Conservation (phyloP, 2,113 vertebrate genomes). For the Argyrosomus japonicus region DNA sequence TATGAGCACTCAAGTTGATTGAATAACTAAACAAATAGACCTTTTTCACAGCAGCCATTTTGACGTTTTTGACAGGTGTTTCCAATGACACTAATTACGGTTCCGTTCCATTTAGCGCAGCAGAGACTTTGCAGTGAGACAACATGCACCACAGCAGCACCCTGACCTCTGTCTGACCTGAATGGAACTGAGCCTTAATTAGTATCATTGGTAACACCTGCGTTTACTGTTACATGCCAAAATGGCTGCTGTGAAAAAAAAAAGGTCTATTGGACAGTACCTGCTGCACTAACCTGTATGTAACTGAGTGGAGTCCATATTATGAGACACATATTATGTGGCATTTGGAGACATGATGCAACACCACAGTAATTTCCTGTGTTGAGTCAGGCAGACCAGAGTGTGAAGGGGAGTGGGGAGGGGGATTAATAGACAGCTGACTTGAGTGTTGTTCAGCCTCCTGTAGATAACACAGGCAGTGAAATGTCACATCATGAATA, state of each 20-base stretch:
- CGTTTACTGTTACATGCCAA: too few species aligned
- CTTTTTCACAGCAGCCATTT: too few species aligned
- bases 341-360: conserved; percentile 27
- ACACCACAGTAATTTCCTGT: conserved; percentile 40
- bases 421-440: conserved; percentile 14
- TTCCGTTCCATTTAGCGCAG: too few species aligned
- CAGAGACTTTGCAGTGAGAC: too few species aligned
- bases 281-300: not conserved
- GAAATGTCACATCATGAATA: conserved; percentile 38
- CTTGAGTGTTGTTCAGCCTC: conserved; percentile 8
- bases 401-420: not conserved
- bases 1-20: not conserved
- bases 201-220: too few species aligned
- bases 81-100: too few species aligned
- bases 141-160: too few species aligned
- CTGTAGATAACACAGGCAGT: conserved; percentile 18
- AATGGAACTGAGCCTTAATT: too few species aligned
- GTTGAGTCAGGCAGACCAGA: conserved; percentile 20
- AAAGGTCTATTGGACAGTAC: not conserved
- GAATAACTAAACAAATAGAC: not conserved
- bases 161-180: too few species aligned
- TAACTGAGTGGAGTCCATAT: not conserved
- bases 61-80: too few species aligned
- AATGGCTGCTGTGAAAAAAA: too few species aligned
- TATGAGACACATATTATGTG: not conserved